Evolutionary conservation across 2,113 vertebrate genomes (phyloP).

Genomic region (Ceyx cyanopectus): DNA sequence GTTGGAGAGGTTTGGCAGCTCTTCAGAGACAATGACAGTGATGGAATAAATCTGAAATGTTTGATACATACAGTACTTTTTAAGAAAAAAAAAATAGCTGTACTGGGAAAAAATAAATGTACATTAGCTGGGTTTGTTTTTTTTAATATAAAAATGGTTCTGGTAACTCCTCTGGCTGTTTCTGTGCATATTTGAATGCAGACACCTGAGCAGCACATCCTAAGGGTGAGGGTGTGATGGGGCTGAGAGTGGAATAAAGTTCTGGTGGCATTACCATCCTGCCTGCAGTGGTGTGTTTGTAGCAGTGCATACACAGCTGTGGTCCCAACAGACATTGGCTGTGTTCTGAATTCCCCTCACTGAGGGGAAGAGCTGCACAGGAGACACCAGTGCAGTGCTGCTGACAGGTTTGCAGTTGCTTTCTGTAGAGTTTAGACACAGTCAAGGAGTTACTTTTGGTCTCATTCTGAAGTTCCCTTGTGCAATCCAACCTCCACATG

Average conservation of each 20-base stretch:
- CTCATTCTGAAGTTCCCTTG: neutral
- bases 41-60: constrained; percentile 59
- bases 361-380: neutral
- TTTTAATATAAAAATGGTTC: constrained; percentile 76
- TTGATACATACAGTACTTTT: constrained; percentile 79
- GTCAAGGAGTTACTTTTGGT: neutral
- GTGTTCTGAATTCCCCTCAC: neutral
- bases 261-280: neutral
- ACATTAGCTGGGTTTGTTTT: constrained; percentile 39
- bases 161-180: constrained; percentile 60
- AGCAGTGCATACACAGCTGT: fast-evolving
- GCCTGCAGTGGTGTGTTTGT: neutral
- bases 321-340: neutral
- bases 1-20: constrained; percentile 66
- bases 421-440: neutral
- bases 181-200: constrained; percentile 40
- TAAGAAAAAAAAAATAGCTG: constrained; percentile 46
- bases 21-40: constrained; percentile 72
- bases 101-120: constrained; percentile 61
- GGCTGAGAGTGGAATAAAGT: constrained; percentile 49
- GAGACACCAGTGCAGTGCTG: neutral
- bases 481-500: neutral
- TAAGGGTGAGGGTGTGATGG: neutral
- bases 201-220: neutral
- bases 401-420: neutral